Conservation (phyloP, 2,888 invertebrate genomes). For the Syrista parreyssii region DNA sequence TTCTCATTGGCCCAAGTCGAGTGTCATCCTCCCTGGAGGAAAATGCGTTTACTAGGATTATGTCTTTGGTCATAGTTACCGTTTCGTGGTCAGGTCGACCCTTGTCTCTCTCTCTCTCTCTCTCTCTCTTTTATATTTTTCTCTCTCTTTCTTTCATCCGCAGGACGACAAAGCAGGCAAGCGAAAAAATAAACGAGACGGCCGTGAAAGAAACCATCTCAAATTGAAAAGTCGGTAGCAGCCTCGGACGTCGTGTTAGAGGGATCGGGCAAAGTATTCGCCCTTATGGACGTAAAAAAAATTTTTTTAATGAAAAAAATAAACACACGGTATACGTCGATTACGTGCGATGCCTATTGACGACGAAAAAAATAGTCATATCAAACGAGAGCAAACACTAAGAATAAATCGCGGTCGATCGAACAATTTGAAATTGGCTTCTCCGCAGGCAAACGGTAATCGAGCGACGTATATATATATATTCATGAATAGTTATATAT, state of each 20-base stretch:
- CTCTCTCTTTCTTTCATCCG: slow-evolving; percentile 33
- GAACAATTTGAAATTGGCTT: slow-evolving; percentile 52
- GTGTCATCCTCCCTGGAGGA: not conserved
- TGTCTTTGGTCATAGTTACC: slow-evolving; percentile 35
- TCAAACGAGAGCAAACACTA: too few species aligned
- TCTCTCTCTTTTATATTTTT: slow-evolving; percentile 54
- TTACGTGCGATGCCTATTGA: too few species aligned
- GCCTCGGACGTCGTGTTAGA: too few species aligned
- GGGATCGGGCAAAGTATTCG: too few species aligned
- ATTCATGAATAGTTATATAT: slow-evolving; percentile 15
- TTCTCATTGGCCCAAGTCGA: not conserved
- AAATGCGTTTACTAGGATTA: not conserved
- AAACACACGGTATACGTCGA: not conserved
- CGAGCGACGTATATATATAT: slow-evolving; percentile 45
- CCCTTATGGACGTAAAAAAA: too few species aligned
- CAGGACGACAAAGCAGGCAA: slow-evolving; percentile 51
- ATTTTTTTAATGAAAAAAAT: not conserved
- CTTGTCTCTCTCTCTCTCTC: slow-evolving; percentile 24
- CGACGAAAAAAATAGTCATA: too few species aligned
- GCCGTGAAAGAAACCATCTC: slow-evolving; percentile 58
- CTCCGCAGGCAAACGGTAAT: slow-evolving; percentile 40
- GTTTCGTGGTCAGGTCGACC: slow-evolving; percentile 24
- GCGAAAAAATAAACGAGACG: slow-evolving; percentile 58
- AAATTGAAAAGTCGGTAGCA: slow-evolving; percentile 36
- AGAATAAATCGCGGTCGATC: too few species aligned